Conservation (phyloP, 2,113 vertebrate genomes). For the Rostratula benghalensis region DNA sequence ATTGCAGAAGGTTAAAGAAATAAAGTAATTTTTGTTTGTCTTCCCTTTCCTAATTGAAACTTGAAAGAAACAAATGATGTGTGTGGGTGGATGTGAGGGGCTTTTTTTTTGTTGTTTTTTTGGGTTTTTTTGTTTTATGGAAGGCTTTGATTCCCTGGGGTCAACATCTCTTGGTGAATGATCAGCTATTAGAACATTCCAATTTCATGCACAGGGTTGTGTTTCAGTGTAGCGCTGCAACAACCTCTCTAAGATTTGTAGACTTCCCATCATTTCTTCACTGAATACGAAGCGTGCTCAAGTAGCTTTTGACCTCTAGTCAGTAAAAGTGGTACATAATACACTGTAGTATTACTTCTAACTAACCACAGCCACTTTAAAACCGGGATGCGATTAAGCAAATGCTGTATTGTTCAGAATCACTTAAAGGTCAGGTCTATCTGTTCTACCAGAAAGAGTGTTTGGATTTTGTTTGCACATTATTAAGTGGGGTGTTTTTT, state of each 20-base stretch:
- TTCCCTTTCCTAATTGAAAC: not conserved
- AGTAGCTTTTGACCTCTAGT: not conserved
- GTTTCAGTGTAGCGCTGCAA: not conserved
- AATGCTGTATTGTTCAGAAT: not conserved
- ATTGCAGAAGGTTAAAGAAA: not conserved
- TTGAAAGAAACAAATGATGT: not conserved
- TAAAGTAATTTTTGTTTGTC: not conserved
- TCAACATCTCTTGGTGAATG: not conserved
- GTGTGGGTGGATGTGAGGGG: not conserved
- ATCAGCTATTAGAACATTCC: not conserved
- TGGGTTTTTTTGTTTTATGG: slow-evolving; percentile 4
- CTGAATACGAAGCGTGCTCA: not conserved
- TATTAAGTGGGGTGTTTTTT: not conserved
- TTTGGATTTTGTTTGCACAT: not conserved
- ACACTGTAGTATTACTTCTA: not conserved
- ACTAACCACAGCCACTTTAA: not conserved
- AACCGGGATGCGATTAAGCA: not conserved
- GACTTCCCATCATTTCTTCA: not conserved
- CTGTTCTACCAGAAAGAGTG: not conserved
- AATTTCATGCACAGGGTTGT: not conserved
- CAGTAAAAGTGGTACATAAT: not conserved
- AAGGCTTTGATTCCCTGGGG: not conserved
- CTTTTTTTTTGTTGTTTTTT: rapidly evolving
- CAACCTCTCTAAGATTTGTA: not conserved
- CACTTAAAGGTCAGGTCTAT: not conserved